Conservation (phyloP, 2,797 vertebrate species). For the Coranthus polyacanthus region DNA sequence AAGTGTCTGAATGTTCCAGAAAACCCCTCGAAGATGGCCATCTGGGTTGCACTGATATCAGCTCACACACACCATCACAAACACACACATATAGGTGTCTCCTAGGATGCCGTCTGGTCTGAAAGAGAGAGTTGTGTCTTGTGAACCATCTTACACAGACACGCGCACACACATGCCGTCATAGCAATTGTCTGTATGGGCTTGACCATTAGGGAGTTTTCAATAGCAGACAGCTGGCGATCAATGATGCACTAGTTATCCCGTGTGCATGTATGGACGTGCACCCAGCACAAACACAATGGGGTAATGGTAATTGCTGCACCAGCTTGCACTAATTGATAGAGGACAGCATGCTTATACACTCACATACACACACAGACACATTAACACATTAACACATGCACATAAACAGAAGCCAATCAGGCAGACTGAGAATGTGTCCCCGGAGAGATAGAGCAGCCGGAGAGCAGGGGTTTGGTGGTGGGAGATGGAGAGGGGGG, state of each 20-base stretch:
- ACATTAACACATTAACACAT: slow-evolving; percentile 61
- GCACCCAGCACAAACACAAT: slow-evolving; percentile 44
- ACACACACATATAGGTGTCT: slow-evolving; percentile 59
- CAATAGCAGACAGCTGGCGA: slow-evolving; percentile 73
- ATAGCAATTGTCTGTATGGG: slow-evolving; percentile 46
- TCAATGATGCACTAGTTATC: slow-evolving; percentile 73
- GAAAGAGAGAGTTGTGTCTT: slow-evolving; percentile 57
- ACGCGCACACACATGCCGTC: slow-evolving; percentile 25
- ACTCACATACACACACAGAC: slow-evolving; percentile 50
- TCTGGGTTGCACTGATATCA: slow-evolving; percentile 73
- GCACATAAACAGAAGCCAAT: slow-evolving; percentile 76
- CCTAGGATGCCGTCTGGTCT: slow-evolving; percentile 68
- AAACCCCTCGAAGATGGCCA: slow-evolving; percentile 78
- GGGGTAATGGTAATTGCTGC: slow-evolving; percentile 69
- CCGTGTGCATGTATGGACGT: slow-evolving; percentile 46
- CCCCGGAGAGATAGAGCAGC: slow-evolving; percentile 69
- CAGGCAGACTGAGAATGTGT: slow-evolving; percentile 72
- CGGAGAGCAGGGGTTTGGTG: slow-evolving; percentile 55
- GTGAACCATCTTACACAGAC: slow-evolving; percentile 49
- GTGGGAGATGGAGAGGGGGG: slow-evolving; percentile 63
- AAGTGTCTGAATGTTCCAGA: slow-evolving; percentile 83
- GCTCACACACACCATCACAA: slow-evolving; percentile 40
- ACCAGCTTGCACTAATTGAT: slow-evolving; percentile 80
- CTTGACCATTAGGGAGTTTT: slow-evolving; percentile 69
- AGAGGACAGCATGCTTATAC: slow-evolving; percentile 66